A percentile compares a stretch with the other conserved stretches of the same genome.
phyloP scores from a whole-genome alignment of 2,113 vertebrate genomes.

The Paraplagusia blochii region DNA sequence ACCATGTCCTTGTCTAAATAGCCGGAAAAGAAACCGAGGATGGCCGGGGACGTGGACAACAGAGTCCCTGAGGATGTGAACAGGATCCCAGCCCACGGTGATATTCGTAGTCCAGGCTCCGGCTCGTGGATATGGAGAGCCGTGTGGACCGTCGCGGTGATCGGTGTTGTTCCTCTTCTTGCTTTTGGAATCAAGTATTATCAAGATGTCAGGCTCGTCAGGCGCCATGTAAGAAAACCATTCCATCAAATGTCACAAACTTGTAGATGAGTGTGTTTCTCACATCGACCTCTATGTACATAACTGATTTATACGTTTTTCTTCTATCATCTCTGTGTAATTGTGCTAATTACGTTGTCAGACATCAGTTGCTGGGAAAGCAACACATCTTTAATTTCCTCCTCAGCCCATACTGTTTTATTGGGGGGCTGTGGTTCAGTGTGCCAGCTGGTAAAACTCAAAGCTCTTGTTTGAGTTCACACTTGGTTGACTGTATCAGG shows the following conservation, averaged over 20 bases:
- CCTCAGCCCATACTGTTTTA: constrained; percentile 30
- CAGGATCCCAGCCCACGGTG: constrained; percentile 4
- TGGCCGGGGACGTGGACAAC: constrained; percentile 77
- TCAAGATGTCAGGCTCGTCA: constrained; percentile 58
- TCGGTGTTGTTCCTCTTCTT: constrained; percentile 64
- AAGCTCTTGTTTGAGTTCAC: constrained; percentile 14
- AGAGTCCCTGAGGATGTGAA: constrained; percentile 20
- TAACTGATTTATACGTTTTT: not conserved
- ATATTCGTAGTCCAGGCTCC: constrained; percentile 15
- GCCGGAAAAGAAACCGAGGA: constrained; percentile 46
- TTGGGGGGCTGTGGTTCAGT: constrained; percentile 36
- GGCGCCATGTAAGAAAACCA: constrained; percentile 69
- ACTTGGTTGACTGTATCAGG: constrained; percentile 31
- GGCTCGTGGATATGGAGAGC: constrained; percentile 40
- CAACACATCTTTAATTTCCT: constrained; percentile 19
- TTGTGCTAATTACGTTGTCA: constrained; percentile 16
- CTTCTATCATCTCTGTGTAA: not conserved
- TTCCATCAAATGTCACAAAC: constrained; percentile 7
- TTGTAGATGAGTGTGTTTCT: not conserved
- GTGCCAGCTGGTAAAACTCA: constrained; percentile 54
- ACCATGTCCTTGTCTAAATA: constrained; percentile 38
- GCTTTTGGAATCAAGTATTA: constrained; percentile 69
- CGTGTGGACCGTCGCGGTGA: constrained; percentile 56
- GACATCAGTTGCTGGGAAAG: constrained; percentile 5
- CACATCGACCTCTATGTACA: not conserved